phyloP scores from a whole-genome alignment of 2,888 invertebrate species.

The Clivina fossor region DNA sequence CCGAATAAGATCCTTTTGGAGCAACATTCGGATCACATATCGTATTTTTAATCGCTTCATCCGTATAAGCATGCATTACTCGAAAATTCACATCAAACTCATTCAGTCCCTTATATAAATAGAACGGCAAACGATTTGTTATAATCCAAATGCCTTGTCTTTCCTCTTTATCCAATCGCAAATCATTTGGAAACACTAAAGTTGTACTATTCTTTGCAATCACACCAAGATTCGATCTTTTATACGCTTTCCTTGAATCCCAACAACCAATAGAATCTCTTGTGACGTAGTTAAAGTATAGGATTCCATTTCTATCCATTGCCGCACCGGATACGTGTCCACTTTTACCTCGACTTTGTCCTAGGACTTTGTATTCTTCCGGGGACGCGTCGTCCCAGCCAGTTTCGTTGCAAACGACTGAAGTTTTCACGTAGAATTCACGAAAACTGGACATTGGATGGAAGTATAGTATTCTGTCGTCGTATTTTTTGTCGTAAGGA shows the following conservation, averaged over 20 bases:
- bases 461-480: constrained; percentile 70
- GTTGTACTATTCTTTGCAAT: constrained; percentile 65
- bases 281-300: constrained; percentile 79
- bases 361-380: constrained; percentile 49
- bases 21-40: constrained; percentile 66
- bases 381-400: constrained; percentile 50
- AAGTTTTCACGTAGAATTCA: constrained; percentile 73
- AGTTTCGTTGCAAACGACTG: constrained; percentile 64
- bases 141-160: constrained; percentile 75
- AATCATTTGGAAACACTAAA: constrained; percentile 78
- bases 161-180: constrained; percentile 71
- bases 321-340: constrained; percentile 76
- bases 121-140: constrained; percentile 74
- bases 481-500: constrained; percentile 54
- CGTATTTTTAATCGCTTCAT: constrained; percentile 65
- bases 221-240: constrained; percentile 62
- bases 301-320: constrained; percentile 69
- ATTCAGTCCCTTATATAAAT: constrained; percentile 66
- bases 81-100: constrained; percentile 71
- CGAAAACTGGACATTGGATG: constrained; percentile 81
- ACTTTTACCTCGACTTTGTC: constrained; percentile 57
- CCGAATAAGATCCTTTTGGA: constrained; percentile 36
- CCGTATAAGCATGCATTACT: constrained; percentile 66
- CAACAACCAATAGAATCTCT: constrained; percentile 78
- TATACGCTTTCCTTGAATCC: constrained; percentile 73